Evolutionary conservation across 2,113 vertebrate genomes (phyloP).

Genomic region (Asarcornis scutulata): DNA sequence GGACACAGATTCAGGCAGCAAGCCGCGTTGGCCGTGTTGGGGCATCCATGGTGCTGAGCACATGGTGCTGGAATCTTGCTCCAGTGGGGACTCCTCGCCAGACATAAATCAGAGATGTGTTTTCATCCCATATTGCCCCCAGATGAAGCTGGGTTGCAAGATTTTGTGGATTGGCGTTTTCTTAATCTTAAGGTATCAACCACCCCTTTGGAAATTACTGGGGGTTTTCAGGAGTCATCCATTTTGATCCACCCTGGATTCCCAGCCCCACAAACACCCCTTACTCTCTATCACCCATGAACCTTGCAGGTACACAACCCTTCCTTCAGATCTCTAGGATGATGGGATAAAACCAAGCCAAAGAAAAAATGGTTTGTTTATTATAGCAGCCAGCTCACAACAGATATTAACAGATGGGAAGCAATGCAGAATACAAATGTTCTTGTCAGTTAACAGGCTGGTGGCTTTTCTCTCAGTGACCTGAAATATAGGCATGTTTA

Average conservation of each 20-base stretch:
- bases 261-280: background rate
- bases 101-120: background rate
- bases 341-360: background rate
- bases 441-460: background rate
- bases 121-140: background rate
- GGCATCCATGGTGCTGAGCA: background rate
- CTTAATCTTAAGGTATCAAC: background rate
- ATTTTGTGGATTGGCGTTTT: background rate
- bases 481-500: background rate
- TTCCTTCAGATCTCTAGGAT: background rate
- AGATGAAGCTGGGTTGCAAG: background rate
- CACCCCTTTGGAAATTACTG: background rate
- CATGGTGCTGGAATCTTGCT: background rate
- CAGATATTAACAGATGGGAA: conserved; percentile 22
- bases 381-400: background rate
- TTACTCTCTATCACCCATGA: fast-evolving
- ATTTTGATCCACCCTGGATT: background rate
- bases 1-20: background rate
- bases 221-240: background rate
- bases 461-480: background rate
- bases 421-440: background rate
- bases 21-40: background rate
- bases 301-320: background rate
- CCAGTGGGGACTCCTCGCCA: background rate
- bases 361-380: conserved; percentile 18